phyloP scores from a whole-genome alignment of 2,113 vertebrate genomes.

The Rissa tridactyla region DNA sequence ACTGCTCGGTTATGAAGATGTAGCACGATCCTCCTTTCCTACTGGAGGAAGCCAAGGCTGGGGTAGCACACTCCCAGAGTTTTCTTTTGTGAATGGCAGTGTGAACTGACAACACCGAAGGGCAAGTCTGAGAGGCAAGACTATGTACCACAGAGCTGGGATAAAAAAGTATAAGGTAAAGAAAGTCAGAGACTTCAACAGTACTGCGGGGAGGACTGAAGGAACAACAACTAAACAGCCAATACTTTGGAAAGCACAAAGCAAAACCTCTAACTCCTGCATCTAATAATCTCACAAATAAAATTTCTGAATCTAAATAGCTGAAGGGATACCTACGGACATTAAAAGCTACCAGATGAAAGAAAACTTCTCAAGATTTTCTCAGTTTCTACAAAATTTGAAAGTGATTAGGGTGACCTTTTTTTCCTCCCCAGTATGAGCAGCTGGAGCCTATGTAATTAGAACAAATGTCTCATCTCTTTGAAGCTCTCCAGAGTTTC shows the following conservation, averaged over 20 bases:
- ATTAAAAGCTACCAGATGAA: background rate
- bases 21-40: background rate
- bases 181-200: background rate
- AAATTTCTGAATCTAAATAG: background rate
- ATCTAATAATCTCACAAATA: background rate
- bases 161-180: background rate
- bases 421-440: background rate
- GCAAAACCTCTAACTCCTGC: background rate
- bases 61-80: background rate
- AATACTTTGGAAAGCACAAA: background rate
- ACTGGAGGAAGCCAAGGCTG: background rate
- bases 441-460: background rate
- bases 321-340: background rate
- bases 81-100: background rate
- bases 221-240: background rate
- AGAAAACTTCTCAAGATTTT: background rate
- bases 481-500: background rate
- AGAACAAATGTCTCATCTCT: background rate
- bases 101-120: background rate
- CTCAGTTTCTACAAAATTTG: background rate
- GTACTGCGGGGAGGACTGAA: background rate
- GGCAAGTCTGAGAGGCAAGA: background rate
- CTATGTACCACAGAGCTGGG: fast-evolving
- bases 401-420: background rate
- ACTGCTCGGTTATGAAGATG: background rate